Evolutionary conservation across 2,888 invertebrate genomes (phyloP).

Genomic region (Myopa tessellatipennis): DNA sequence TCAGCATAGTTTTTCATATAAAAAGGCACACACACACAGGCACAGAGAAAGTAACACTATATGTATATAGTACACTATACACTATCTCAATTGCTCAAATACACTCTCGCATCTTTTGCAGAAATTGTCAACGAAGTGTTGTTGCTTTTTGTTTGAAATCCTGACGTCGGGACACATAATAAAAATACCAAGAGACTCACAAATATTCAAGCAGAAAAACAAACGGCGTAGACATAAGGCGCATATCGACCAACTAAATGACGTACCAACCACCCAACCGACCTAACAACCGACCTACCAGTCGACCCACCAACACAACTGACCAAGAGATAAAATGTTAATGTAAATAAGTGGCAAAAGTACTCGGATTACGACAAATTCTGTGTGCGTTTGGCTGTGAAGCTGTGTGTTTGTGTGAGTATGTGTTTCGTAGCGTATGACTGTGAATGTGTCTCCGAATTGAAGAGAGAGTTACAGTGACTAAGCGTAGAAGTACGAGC

Average conservation of each 20-base stretch:
- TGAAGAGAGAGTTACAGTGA: neutral
- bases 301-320: neutral
- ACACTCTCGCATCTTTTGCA: neutral
- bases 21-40: neutral
- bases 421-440: neutral
- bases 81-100: too few relatives aligned
- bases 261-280: neutral
- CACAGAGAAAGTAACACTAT: too few relatives aligned
- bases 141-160: neutral
- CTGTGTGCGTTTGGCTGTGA: neutral
- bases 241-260: neutral
- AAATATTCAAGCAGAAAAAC: neutral
- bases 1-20: neutral
- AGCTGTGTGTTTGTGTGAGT: neutral
- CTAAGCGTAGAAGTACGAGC: neutral
- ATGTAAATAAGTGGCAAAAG: constrained; percentile 31
- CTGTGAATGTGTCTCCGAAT: neutral
- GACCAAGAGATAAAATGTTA: constrained; percentile 29
- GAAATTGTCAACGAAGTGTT: constrained; percentile 9
- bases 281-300: neutral
- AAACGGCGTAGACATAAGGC: neutral
- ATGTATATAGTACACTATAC: too few relatives aligned
- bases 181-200: constrained; percentile 7
- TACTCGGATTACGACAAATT: constrained; percentile 15
- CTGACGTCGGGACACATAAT: constrained; percentile 1